Evolutionary conservation across 64 coral and sea anemone genomes (phyloP), one percentile per base, ranked within the genome.

Genomic region (Dendronephthya gigantea): DNA sequence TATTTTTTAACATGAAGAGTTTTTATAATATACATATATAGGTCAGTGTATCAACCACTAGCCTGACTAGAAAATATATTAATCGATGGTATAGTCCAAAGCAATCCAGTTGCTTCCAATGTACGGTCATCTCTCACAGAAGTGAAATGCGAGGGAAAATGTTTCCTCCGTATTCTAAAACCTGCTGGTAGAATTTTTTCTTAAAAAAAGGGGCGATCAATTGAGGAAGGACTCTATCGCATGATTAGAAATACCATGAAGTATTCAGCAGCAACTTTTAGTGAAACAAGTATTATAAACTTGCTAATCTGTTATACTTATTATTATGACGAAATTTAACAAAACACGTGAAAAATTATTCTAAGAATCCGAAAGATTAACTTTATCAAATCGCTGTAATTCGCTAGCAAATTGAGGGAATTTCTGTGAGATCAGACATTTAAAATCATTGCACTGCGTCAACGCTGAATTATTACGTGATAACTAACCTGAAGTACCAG

Each of bases 21-120:
- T 62, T 62, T 62, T 62, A 62, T 62, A 62, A 62, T 62, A 62
- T 62, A 62, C 55, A 62, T 62, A 62, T 62, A 62, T 62, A 62
- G 55, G 55, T 62, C 55, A 62, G 55, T 62, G 55, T 62, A 62
- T 62, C 55, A 62, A 62, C 55, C 55, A 62, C 55, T 62, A n/a
- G 55, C 55, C 55, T 62, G 4, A 62, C 55, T 62, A 62, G 55
- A 62, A 62, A 62, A 62, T 62, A 62, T 62, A 62, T 62, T 62
- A 62, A 23, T 23, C 4, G 55, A 22, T 62, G 55, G 55, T 62
- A 62, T n/a, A 62, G 55, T 62, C 55, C 55, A 62, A 62, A 62
- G 55, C 55, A 62, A 62, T n/a, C 55, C 55, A 62, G 55, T 62
- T 62, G 55, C 55, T 62, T 62, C 25, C 55, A 62, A 22, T 62